Evolutionary conservation across 2,113 vertebrate genomes (phyloP).

Genomic region (Laterallus jamaicensis): DNA sequence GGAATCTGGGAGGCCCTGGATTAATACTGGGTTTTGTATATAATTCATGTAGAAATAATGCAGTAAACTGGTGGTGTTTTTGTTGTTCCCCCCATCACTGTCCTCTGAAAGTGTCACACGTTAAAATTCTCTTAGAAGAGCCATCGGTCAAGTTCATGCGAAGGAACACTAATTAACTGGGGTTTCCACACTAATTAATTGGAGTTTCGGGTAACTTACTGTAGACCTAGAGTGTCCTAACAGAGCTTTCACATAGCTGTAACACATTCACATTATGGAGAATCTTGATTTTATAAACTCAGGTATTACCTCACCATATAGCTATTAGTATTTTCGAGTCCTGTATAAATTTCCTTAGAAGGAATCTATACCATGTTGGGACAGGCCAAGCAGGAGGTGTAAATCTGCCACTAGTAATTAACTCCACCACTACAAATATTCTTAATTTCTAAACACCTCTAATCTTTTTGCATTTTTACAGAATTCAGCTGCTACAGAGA

Average conservation of each 20-base stretch:
- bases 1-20: background rate
- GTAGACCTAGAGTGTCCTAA: background rate
- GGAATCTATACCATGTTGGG: background rate
- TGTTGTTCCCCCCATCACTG: background rate
- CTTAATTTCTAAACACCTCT: background rate
- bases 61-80: background rate
- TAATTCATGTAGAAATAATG: background rate
- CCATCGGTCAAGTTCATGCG: background rate
- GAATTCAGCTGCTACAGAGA: background rate
- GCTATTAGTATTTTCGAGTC: background rate
- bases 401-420: background rate
- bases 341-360: background rate
- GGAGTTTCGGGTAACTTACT: background rate
- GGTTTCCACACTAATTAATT: background rate
- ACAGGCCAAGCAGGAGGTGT: background rate
- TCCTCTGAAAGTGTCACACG: background rate
- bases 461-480: background rate
- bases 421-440: background rate
- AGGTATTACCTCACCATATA: background rate
- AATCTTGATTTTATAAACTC: background rate
- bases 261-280: background rate
- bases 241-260: background rate
- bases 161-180: background rate
- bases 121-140: background rate
- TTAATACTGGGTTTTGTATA: background rate